Evolutionary conservation across 2,113 vertebrate species (phyloP).

Genomic region (Motacilla tschutschensis): DNA sequence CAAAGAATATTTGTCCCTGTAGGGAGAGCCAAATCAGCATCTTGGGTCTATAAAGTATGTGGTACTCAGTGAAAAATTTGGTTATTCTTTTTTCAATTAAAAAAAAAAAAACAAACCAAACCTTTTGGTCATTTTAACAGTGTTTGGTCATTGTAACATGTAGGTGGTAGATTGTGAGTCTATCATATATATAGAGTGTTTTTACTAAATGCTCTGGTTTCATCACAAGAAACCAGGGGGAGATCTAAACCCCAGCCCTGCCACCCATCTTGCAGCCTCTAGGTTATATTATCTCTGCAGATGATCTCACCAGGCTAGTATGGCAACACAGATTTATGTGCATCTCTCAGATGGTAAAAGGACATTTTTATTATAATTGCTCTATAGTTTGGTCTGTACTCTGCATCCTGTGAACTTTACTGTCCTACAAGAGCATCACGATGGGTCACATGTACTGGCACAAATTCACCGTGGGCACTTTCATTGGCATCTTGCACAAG

Average conservation of each 20-base stretch:
- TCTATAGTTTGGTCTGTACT: neutral
- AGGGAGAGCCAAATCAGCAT: neutral
- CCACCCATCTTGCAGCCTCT: neutral
- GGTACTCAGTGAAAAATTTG: neutral
- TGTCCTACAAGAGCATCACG: neutral
- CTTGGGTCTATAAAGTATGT: neutral
- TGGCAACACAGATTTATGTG: neutral
- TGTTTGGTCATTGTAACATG: neutral
- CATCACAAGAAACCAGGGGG: neutral
- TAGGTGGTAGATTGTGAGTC: neutral
- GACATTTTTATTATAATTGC: neutral
- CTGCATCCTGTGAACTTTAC: neutral
- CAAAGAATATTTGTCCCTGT: neutral
- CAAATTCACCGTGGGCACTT: neutral
- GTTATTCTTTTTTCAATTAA: neutral
- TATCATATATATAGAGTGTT: neutral
- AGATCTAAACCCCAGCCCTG: neutral
- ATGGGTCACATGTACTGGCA: neutral
- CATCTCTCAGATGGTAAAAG: neutral
- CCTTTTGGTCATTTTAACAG: neutral
- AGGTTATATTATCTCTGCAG: neutral
- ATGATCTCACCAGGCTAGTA: neutral
- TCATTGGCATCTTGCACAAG: neutral
- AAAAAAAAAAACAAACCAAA: rapidly evolving
- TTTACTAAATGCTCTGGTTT: neutral